Evolutionary conservation across 2,888 invertebrate species (phyloP).

Genomic region (Epistrophe grossulariae): DNA sequence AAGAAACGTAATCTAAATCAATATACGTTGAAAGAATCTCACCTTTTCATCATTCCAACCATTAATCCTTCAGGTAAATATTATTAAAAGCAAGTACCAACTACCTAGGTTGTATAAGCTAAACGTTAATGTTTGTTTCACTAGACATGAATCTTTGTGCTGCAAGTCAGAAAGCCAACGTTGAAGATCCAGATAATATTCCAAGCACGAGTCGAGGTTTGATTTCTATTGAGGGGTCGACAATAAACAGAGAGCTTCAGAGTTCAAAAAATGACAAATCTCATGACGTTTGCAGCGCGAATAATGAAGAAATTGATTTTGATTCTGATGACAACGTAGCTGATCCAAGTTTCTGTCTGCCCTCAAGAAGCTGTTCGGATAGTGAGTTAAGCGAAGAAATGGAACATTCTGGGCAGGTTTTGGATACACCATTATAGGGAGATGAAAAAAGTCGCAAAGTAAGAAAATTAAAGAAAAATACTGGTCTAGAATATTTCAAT

Average conservation of each 20-base stretch:
- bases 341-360: no score
- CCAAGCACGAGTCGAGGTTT: conserved; percentile 8
- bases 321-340: no score
- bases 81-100: neutral
- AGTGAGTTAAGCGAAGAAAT: no score
- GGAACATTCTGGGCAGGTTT: neutral
- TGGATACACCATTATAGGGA: neutral
- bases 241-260: neutral
- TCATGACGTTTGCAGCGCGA: neutral
- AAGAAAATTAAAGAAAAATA: conserved; percentile 32
- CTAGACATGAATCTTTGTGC: neutral
- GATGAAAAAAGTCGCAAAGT: neutral
- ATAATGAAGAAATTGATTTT: conserved; percentile 7
- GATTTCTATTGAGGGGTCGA: neutral
- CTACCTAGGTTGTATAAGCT: neutral
- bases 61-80: no score
- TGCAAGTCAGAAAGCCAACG: conserved; percentile 8
- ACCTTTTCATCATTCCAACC: no score
- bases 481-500: conserved; percentile 15
- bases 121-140: no score
- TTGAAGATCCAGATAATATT: conserved; percentile 5
- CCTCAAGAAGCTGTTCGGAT: no score
- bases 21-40: no score
- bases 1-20: no score
- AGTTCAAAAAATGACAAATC: conserved; percentile 1